These are phyloP conservation scores for Polyommatus icarus DNA, from an alignment of 2,888 invertebrate genomes.

Conservation along the genomic window DNA sequence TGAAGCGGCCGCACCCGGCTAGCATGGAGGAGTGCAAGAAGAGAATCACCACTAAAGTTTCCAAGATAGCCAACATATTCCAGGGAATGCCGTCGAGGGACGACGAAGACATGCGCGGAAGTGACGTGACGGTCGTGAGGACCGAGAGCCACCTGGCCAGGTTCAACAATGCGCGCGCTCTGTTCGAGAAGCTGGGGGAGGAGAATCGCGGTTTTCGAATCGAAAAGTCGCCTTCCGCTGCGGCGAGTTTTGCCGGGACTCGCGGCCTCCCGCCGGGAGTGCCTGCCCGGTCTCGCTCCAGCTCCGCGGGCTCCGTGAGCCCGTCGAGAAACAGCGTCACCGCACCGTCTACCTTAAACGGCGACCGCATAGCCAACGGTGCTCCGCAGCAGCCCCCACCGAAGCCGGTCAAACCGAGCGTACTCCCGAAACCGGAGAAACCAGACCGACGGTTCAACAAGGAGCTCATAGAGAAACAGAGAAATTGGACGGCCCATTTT, in stretches of 20 bases:
- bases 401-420: conserved; percentile 77
- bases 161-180: conserved; percentile 94
- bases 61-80: conserved; percentile 95
- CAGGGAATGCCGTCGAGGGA: conserved; percentile 85
- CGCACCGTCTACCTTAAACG: conserved; percentile 73
- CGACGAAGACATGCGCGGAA: conserved; percentile 75
- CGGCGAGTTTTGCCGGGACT: conserved; percentile 78
- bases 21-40: conserved; percentile 85
- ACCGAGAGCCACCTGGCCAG: conserved; percentile 94
- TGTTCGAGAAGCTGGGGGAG: conserved; percentile 93
- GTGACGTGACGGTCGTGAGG: conserved; percentile 87
- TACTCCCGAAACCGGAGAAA: conserved; percentile 88
- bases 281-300: conserved; percentile 82
- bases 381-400: conserved; percentile 71
- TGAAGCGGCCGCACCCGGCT: conserved; percentile 76
- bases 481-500: conserved; percentile 96
- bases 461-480: conserved; percentile 93
- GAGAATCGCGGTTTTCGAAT: conserved; percentile 83
- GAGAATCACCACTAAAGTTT: conserved; percentile 89
- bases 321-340: conserved; percentile 78
- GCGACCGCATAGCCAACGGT: conserved; percentile 69
- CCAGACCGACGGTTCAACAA: conserved; percentile 91
- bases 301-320: conserved; percentile 84
- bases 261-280: conserved; percentile 75
- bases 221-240: conserved; percentile 81